Conservation (phyloP, 30 jellyfish, hydroid and myxozoan species). For the Aurelia coerulea region DNA sequence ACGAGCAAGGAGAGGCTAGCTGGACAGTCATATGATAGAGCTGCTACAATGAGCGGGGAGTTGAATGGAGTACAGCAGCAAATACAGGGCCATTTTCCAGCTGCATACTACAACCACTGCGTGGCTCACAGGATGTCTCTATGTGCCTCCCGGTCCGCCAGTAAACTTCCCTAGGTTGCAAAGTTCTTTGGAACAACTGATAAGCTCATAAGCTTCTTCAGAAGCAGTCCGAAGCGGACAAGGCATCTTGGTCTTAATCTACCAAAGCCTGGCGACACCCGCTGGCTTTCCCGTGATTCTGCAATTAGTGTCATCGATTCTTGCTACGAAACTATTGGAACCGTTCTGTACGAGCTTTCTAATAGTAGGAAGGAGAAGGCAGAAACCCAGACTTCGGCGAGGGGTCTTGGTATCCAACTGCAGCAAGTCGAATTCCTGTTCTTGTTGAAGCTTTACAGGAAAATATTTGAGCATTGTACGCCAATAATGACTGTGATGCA, state of each 20-base stretch:
- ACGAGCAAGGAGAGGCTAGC: slow-evolving; percentile 3
- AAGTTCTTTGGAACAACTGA: slow-evolving; percentile 24
- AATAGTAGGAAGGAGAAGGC: not conserved
- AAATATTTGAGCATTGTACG: too few species aligned
- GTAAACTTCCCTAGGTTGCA: not conserved
- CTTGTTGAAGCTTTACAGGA: slow-evolving; percentile 34
- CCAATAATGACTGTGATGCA: slow-evolving; percentile 21
- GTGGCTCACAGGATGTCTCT: slow-evolving; percentile 26
- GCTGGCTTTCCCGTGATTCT: slow-evolving; percentile 17
- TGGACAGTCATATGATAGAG: slow-evolving; percentile 59
- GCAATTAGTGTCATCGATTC: not conserved
- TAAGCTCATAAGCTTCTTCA: not conserved
- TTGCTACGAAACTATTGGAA: slow-evolving; percentile 21
- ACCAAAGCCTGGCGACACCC: slow-evolving; percentile 44
- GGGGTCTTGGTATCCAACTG: slow-evolving; percentile 11
- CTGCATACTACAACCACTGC: slow-evolving; percentile 14
- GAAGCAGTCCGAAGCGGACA: slow-evolving; percentile 19
- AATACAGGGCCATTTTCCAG: not conserved
- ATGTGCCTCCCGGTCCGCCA: slow-evolving; percentile 36
- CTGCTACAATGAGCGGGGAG: slow-evolving; percentile 23
- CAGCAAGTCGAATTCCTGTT: slow-evolving; percentile 35
- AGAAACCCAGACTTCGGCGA: slow-evolving; percentile 8
- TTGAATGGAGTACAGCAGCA: slow-evolving; percentile 8
- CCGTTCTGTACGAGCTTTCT: slow-evolving; percentile 15
- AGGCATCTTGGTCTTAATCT: slow-evolving; percentile 25